phyloP scores from a whole-genome alignment of 2,888 invertebrate species.

The Parascotia fuliginaria region DNA sequence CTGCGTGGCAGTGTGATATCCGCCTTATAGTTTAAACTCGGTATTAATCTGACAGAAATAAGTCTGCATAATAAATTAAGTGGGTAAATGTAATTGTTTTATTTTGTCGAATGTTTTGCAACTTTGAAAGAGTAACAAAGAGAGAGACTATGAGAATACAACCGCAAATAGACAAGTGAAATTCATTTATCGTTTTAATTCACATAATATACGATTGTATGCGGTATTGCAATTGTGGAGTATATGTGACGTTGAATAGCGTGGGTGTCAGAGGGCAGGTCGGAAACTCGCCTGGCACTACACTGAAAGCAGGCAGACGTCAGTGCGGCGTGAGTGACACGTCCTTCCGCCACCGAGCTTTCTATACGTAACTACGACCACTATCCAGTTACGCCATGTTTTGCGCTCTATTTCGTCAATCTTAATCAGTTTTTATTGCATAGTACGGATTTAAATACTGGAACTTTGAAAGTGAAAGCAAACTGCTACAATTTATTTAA shows the following conservation, averaged over 20 bases:
- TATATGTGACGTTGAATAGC: conserved; percentile 57
- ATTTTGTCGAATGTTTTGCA: background rate
- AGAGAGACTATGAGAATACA: background rate
- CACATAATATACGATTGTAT: conserved; percentile 17
- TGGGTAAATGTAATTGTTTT: background rate
- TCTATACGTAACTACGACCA: conserved; percentile 55
- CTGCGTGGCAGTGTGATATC: conserved; percentile 1
- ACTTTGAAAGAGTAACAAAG: background rate
- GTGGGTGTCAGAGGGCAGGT: conserved; percentile 72
- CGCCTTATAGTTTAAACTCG: conserved; percentile 29
- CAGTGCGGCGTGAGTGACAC: conserved; percentile 74
- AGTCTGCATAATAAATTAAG: conserved; percentile 38
- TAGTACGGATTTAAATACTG: conserved; percentile 52
- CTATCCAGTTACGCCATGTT: conserved; percentile 61
- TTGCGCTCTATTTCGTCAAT: conserved; percentile 45
- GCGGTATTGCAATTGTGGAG: conserved; percentile 46
- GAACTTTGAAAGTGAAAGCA: conserved; percentile 61
- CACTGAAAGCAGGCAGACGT: conserved; percentile 76
- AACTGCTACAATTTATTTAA: conserved; percentile 52
- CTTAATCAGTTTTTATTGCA: conserved; percentile 1
- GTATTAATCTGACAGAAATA: conserved; percentile 43
- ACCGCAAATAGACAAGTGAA: too few relatives aligned
- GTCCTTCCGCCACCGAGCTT: conserved; percentile 76
- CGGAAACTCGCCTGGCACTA: conserved; percentile 71
- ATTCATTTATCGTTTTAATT: conserved; percentile 27